A percentile compares a stretch with the other conserved stretches of the same genome.
These are phyloP conservation scores for Drosophila siamana DNA, from an alignment of 2,888 invertebrate genomes.

Conservation along the genomic window DNA sequence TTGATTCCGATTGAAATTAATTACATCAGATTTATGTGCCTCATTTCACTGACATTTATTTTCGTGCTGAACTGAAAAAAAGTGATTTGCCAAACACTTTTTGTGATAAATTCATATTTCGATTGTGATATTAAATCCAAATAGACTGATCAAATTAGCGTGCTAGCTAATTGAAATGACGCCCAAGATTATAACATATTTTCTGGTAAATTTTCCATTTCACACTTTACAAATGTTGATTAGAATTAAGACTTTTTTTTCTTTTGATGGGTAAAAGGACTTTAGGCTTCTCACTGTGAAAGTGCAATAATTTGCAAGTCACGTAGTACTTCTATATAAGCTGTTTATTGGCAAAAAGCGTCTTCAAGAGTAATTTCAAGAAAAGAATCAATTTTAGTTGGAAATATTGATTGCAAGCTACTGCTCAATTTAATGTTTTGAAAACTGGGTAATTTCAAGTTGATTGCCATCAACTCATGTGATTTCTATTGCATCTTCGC, in stretches of 20 bases:
- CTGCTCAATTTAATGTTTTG: no score
- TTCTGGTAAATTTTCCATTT: slow-evolving; percentile 74
- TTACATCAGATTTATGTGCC: slow-evolving; percentile 45
- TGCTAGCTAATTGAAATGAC: slow-evolving; percentile 66
- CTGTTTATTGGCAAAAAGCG: no score
- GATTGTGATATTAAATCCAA: slow-evolving; percentile 66
- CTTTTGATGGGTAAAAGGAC: not conserved
- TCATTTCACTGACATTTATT: slow-evolving; percentile 14
- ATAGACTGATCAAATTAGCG: slow-evolving; percentile 59
- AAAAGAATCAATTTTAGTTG: no score
- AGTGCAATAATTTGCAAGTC: not conserved
- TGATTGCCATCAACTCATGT: not conserved
- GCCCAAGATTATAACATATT: slow-evolving; percentile 81
- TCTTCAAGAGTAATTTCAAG: no score
- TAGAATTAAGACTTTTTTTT: slow-evolving; percentile 1
- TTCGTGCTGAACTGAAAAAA: slow-evolving; percentile 17
- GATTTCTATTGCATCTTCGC: not conserved
- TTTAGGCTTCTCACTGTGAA: no score
- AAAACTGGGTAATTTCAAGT: not conserved
- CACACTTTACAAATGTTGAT: not conserved
- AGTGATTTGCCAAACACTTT: slow-evolving; percentile 39
- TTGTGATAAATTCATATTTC: slow-evolving; percentile 53
- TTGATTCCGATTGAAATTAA: slow-evolving; percentile 64
- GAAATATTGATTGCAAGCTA: no score
- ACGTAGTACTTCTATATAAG: no score